Evolutionary conservation across 1,140 invertebrate genomes (phyloP), one percentile per base, ranked within the genome.

Genomic region (Drosophila kepulauana): DNA sequence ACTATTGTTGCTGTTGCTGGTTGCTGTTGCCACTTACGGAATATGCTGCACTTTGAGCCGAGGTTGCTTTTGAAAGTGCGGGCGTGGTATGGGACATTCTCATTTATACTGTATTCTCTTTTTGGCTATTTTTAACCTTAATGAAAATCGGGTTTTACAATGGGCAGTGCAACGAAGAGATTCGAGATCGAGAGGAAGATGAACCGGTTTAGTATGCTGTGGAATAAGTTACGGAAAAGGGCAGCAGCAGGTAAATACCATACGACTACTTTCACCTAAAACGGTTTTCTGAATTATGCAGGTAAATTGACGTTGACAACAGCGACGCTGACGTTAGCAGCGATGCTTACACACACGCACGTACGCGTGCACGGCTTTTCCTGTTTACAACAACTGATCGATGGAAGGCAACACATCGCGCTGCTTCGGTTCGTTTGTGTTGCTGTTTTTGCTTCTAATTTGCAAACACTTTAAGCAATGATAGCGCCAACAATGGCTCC

Each of bases 241-340:
- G 72, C 35, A 38, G 35, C 8, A 33, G 66, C 58, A 75, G 66
- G 15, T 70, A 63, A 65, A 63, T 38, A 51, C 56, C 51, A 51
- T 41, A 51, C 7, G 20, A 25, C 43, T 56, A 70, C 66, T 75
- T 75, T 75, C 72, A 75, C 72, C 67, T 51, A 69, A 73, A 68
- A 68, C 28, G 5, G 15, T 48, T 45, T 54, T 45, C 45, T 52
- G 61, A 56, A 57, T 65, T 73, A 69, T 48, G 65, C 65, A 74
- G 71, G 57, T 74, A 69, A 58, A 38, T 38, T 49, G 48, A 57
- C 51, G 52, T 35, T 38, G 45, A 67, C 61, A 20, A 35, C 49
- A 16, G 11, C 8, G 35, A 38, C 35, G 35, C 35, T 38, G 35
- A 38, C 35, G 35, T 38, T 38, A 38, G 35, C 48, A 33, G 15